These are phyloP conservation scores for Ennomos fuscantarius DNA, from an alignment of 2,888 invertebrate genomes.

Conservation along the genomic window DNA sequence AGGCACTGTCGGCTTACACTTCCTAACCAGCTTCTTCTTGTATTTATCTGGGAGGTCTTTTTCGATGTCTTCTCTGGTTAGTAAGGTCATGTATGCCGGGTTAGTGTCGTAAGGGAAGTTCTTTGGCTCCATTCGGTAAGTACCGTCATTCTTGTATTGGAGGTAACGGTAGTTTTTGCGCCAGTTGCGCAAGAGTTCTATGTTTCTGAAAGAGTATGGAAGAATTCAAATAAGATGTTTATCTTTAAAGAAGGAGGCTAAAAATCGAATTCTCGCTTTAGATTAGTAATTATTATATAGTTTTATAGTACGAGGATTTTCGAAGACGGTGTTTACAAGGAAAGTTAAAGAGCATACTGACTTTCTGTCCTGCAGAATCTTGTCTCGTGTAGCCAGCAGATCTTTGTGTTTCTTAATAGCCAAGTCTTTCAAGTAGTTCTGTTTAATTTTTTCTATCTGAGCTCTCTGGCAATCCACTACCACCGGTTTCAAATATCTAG, in stretches of 20 bases:
- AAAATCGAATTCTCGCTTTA: too few relatives aligned
- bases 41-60: conserved; percentile 79
- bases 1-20: conserved; percentile 62
- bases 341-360: conserved; percentile 55
- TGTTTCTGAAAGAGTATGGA: conserved; percentile 55
- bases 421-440: conserved; percentile 72
- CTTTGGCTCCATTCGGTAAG: conserved; percentile 55
- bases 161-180: conserved; percentile 67
- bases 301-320: too few relatives aligned
- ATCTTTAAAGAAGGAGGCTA: too few relatives aligned
- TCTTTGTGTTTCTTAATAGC: conserved; percentile 85
- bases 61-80: conserved; percentile 77
- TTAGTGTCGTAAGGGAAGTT: conserved; percentile 84
- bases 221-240: too few relatives aligned
- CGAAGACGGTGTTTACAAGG: too few relatives aligned
- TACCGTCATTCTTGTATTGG: conserved; percentile 48
- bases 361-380: conserved; percentile 86
- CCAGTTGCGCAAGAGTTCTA: conserved; percentile 82
- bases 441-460: conserved; percentile 65
- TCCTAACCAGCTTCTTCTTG: conserved; percentile 57
- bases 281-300: too few relatives aligned
- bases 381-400: conserved; percentile 80
- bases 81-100: conserved; percentile 80
- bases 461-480: conserved; percentile 47
- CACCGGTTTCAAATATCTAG: conserved; percentile 66